Evolutionary conservation across 1,140 invertebrate genomes (phyloP).

Genomic region (Drosophila nebulosa): DNA sequence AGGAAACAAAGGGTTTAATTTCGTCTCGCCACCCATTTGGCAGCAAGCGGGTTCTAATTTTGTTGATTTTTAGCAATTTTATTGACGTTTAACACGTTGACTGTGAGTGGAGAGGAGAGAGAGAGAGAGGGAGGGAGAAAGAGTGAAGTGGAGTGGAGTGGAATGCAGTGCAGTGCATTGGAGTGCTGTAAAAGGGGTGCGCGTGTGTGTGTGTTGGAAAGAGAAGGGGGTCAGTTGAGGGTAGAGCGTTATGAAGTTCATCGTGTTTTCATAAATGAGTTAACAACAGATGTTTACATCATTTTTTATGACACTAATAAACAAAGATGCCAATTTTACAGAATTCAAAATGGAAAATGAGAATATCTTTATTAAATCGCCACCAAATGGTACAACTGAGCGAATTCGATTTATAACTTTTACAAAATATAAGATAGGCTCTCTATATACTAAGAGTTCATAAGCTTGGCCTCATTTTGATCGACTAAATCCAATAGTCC

Average conservation of each 20-base stretch:
- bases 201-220: background rate
- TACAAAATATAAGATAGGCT: no score
- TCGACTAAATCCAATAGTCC: no score
- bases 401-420: no score
- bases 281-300: constrained; percentile 71
- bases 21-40: constrained; percentile 53
- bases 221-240: background rate
- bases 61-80: constrained; percentile 74
- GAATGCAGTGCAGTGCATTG: background rate
- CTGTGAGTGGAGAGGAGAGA: constrained; percentile 7
- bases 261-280: constrained; percentile 40
- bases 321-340: constrained; percentile 5
- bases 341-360: background rate
- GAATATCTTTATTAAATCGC: background rate
- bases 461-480: no score
- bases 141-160: constrained; percentile 17
- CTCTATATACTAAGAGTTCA: no score
- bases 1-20: constrained; percentile 36
- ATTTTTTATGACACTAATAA: constrained; percentile 48
- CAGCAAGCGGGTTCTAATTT: constrained; percentile 55
- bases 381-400: no score
- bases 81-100: constrained; percentile 73
- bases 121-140: no score
- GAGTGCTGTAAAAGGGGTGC: background rate
- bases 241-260: background rate